Conservation (phyloP, 2,113 vertebrate species). For the Austrofundulus limnaeus region DNA sequence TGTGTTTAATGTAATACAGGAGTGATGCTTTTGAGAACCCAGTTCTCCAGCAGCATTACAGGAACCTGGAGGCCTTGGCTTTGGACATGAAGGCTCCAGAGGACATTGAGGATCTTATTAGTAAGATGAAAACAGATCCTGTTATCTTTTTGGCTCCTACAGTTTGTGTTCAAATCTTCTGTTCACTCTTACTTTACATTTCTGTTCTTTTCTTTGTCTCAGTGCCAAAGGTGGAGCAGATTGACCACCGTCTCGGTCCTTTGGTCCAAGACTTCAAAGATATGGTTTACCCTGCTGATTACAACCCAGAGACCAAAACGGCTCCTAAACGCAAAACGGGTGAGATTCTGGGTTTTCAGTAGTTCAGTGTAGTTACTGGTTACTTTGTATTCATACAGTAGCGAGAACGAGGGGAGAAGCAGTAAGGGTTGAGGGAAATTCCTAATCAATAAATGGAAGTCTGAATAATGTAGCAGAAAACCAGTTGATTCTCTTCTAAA, state of each 20-base stretch:
- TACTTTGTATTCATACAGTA: too few relatives aligned
- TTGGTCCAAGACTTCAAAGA: conserved; percentile 89
- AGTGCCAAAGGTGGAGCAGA: conserved; percentile 91
- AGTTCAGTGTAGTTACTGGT: too few relatives aligned
- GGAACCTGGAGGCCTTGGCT: conserved; percentile 95
- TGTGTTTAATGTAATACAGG: conserved; percentile 68
- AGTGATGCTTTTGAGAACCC: conserved; percentile 95
- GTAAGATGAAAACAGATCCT: conserved; percentile 76
- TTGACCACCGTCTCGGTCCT: conserved; percentile 83
- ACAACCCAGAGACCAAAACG: conserved; percentile 83
- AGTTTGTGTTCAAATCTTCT: neutral
- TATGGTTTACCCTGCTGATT: conserved; percentile 89
- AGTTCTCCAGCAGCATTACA: conserved; percentile 90
- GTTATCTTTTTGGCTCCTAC: neutral
- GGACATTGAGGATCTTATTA: conserved; percentile 86
- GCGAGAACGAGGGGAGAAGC: too few relatives aligned
- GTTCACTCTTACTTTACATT: neutral
- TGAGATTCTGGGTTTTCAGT: conserved; percentile 13
- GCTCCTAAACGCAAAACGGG: conserved; percentile 82
- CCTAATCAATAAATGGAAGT: too few relatives aligned
- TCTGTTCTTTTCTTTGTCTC: conserved; percentile 3
- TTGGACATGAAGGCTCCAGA: conserved; percentile 89
- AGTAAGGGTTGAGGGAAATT: too few relatives aligned
- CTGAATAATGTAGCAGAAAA: too few relatives aligned
- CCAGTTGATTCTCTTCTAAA: too few relatives aligned